These are phyloP conservation scores for Ellobius talpinus DNA, from an alignment of 2,113 vertebrate species.

Conservation along the genomic window DNA sequence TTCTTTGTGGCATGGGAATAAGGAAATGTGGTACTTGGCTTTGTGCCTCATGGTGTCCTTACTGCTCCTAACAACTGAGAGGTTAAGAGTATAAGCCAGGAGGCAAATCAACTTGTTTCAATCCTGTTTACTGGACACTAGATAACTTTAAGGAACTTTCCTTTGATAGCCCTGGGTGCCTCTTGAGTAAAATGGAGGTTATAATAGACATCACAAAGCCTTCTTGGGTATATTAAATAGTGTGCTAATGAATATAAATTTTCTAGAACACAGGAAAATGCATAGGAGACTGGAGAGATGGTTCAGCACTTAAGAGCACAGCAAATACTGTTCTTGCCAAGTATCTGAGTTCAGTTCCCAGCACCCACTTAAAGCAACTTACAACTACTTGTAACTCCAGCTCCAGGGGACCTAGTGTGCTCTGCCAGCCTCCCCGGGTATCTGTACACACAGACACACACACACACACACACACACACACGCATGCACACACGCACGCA, in stretches of 20 bases:
- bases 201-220: not conserved
- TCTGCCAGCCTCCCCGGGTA: not conserved
- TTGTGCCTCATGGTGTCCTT: not conserved
- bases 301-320: not conserved
- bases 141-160: not conserved
- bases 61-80: not conserved
- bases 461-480: not conserved
- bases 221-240: not conserved
- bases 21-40: not conserved
- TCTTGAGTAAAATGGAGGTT: not conserved
- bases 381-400: not conserved
- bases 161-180: not conserved
- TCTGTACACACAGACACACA: not conserved
- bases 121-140: not conserved
- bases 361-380: not conserved
- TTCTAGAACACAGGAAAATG: not conserved
- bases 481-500: too few species aligned
- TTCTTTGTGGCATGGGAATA: not conserved
- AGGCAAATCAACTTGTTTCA: not conserved
- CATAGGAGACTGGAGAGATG: not conserved
- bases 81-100: not conserved
- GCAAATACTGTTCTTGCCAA: not conserved
- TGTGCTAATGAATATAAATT: conserved; percentile 3
- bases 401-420: not conserved
- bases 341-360: not conserved